Evolutionary conservation across 2,888 invertebrate species (phyloP).

Genomic region (Chloroclysta siterata): DNA sequence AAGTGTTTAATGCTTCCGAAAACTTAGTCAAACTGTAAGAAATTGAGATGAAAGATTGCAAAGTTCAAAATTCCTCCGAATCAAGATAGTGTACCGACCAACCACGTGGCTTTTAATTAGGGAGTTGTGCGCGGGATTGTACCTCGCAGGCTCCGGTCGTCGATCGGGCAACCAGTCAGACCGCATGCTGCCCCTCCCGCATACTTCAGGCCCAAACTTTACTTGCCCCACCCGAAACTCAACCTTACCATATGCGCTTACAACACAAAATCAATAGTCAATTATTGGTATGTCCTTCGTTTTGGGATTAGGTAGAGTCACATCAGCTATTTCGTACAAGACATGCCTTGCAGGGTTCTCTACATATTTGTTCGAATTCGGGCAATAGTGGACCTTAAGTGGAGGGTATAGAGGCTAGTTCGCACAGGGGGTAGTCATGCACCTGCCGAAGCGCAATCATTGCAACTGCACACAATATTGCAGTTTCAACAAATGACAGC

Average conservation of each 20-base stretch:
- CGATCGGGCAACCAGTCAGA: conserved; percentile 82
- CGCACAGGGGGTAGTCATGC: conserved; percentile 55
- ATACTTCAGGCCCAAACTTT: conserved; percentile 69
- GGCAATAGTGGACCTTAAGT: conserved; percentile 61
- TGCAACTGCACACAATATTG: conserved; percentile 66
- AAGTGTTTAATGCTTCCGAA: conserved; percentile 34
- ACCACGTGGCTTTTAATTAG: conserved; percentile 66
- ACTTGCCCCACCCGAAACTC: conserved; percentile 47
- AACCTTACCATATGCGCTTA: conserved; percentile 45
- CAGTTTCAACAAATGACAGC: conserved; percentile 44
- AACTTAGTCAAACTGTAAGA: conserved; percentile 22
- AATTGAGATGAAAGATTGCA: conserved; percentile 43
- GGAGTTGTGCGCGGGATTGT: conserved; percentile 65
- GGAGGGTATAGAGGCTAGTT: conserved; percentile 56
- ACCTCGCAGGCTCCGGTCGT: conserved; percentile 80
- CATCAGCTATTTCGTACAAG: conserved; percentile 74
- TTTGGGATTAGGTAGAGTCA: conserved; percentile 45
- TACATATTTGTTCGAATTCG: conserved; percentile 69
- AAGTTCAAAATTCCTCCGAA: conserved; percentile 49
- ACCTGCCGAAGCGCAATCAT: conserved; percentile 61
- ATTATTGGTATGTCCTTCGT: conserved; percentile 46
- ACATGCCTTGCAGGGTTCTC: conserved; percentile 76
- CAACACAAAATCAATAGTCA: conserved; percentile 41
- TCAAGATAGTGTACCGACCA: conserved; percentile 49
- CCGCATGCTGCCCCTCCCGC: conserved; percentile 71